Evolutionary conservation across 2,797 vertebrate species (phyloP), one percentile per base, ranked within the genome.

Genomic region (Sciurus vulgaris): DNA sequence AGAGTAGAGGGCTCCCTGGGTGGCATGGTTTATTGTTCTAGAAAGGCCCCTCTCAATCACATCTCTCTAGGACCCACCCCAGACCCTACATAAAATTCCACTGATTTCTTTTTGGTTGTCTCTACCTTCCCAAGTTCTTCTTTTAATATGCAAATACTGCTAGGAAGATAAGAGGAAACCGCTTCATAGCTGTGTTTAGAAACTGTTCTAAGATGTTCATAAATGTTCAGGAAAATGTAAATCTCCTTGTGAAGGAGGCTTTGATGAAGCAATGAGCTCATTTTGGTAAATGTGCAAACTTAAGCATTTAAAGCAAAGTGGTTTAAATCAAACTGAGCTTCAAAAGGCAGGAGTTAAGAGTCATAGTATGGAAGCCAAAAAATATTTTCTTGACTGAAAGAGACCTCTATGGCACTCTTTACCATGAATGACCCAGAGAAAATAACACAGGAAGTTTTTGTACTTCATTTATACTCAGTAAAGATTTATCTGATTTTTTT

Each of bases 101-200:
- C 65, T 6, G 67, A 51, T 78, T 59, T 69, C 59, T 69, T 49
- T 59, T 85, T 49, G 14, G 24, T 33, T 56, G 20, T 33, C 49
- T 44, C 17, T 35, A 28, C 10, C 6, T 33, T 78, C 41, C 12
- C 56, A 72, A 89, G 44, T 93, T 92, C 74, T 88, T 91, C 82
- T 96, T 92, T 78, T 63, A 93, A 95, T 73, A 93, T 95, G 96
- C 87, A 96, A 93, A 96, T 56, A 38, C 26, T 77, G 18, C 81
- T 28, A 18, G 76, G 54, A 94, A 74, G 28, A 74, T 65, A 56
- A 94, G 87, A 88, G 69, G 90, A 95, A 95, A 61, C 41, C 72
- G 84, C 15, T 33, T 35, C 49, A 54, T 67, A 86, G 33, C 84
- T 97, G 89, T 84, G 65, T 41, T 90, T 95, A 92, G 92, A 97